phyloP scores from a whole-genome alignment of 2,888 invertebrate species.

The Macroteleia sp. region DNA sequence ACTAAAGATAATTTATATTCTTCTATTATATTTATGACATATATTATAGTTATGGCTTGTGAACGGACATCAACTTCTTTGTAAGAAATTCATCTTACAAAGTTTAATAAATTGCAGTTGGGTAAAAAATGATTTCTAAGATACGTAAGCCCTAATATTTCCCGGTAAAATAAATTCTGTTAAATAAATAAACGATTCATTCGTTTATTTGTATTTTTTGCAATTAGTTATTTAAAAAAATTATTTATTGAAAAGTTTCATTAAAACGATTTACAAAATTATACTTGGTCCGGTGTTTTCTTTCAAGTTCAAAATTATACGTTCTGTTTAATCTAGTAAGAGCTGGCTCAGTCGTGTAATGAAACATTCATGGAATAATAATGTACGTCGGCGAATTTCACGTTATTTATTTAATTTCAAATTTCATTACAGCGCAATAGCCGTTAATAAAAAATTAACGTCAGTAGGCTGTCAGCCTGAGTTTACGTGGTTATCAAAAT shows the following conservation, averaged over 20 bases:
- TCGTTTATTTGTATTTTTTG: neutral
- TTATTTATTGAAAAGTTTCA: neutral
- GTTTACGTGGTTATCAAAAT: too few relatives aligned
- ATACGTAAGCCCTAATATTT: slow-evolving; percentile 5
- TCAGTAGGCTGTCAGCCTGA: too few relatives aligned
- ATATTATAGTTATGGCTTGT: slow-evolving; percentile 10
- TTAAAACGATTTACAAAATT: neutral
- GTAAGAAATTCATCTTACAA: slow-evolving; percentile 21
- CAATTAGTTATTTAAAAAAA: too few relatives aligned
- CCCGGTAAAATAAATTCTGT: neutral
- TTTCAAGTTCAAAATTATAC: neutral
- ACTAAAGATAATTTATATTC: slow-evolving; percentile 19
- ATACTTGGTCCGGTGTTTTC: neutral
- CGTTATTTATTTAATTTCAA: slow-evolving; percentile 12
- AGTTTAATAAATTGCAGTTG: slow-evolving; percentile 20
- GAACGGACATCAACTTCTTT: slow-evolving; percentile 3
- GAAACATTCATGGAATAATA: neutral
- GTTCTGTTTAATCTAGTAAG: neutral
- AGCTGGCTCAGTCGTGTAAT: neutral
- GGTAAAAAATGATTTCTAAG: slow-evolving; percentile 16
- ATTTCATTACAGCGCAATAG: neutral
- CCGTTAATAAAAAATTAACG: neutral
- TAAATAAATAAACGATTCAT: neutral
- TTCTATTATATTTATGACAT: slow-evolving; percentile 32
- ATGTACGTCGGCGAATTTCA: neutral